Evolutionary conservation across 2,797 vertebrate species (phyloP).

Genomic region (Gambusia yucatana): DNA sequence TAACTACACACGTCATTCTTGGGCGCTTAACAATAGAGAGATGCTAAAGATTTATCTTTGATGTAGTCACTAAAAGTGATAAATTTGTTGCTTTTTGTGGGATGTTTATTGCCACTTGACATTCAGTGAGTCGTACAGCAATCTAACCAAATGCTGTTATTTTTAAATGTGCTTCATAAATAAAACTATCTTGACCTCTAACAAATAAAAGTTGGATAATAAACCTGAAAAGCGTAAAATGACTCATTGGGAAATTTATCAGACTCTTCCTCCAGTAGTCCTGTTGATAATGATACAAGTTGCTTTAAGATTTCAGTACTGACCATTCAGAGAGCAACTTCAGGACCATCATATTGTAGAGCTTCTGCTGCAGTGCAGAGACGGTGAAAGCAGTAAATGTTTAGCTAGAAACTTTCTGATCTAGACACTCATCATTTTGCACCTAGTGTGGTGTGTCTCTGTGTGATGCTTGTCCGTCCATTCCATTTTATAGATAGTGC

Average conservation of each 20-base stretch:
- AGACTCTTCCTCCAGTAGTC: not conserved
- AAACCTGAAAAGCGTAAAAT: not conserved
- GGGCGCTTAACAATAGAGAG: not conserved
- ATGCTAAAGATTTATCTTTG: not conserved
- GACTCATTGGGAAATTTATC: not conserved
- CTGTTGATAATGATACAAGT: slow-evolving; percentile 17
- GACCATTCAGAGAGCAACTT: slow-evolving; percentile 21
- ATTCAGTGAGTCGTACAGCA: not conserved
- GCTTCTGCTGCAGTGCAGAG: slow-evolving; percentile 28
- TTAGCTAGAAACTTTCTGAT: slow-evolving; percentile 29
- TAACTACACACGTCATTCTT: not conserved
- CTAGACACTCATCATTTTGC: slow-evolving; percentile 21
- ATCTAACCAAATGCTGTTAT: not conserved
- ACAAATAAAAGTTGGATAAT: not conserved
- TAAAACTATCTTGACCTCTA: not conserved
- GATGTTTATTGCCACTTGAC: not conserved
- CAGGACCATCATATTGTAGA: slow-evolving; percentile 20
- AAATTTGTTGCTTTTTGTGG: not conserved
- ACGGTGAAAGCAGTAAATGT: slow-evolving; percentile 25
- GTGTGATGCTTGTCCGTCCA: slow-evolving; percentile 6
- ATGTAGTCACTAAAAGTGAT: not conserved
- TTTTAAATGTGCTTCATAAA: not conserved
- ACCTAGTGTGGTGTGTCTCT: not conserved
- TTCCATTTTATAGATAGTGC: not conserved
- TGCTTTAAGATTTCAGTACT: slow-evolving; percentile 28